Base-by-base conservation (phyloP, 2,888 invertebrate genomes). In the Hypolimnas misippus region DNA sequence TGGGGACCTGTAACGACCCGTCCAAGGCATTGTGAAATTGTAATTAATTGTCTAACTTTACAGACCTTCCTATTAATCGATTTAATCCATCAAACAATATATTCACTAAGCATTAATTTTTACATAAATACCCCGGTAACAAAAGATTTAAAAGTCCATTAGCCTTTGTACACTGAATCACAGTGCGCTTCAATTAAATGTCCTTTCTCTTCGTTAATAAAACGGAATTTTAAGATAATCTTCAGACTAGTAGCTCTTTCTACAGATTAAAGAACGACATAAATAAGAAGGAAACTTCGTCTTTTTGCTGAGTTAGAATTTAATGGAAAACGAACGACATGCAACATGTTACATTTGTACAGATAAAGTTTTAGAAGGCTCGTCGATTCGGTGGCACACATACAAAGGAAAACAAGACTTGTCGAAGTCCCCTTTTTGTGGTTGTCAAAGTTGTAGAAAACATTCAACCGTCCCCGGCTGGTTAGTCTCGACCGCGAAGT, bases 351-450 rank as follows among this genome's bases (percentile, higher is more conserved):
- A 62, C 46, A 44, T 38, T 40, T 38, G 57, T 62, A 62, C 75
- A 70, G 77, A 67, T 62, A 62, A 84, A 86, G 79, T 85, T 86
- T 78, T 70, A 70, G 75, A 77, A 78, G 76, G 76, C 77, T 76
- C 76, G 78, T 78, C 81, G 76, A 78, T 73, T 68, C 72, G 72
- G 72, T 72, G 67, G 75, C 76, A 74, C 79, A 78, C 81, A 78
- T 78, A 80, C 82, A 79, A 82, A 83, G 81, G 82, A 82, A 86
- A 83, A 79, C 79, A 80, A 79, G 81, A 81, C 80, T 81, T 76
- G 76, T 53, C 75, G 31, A 51, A 54, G 31, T 50, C 42, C 50
- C 55, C 40, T 55, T 62, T 62, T 65, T 62, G 62, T 46, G 62
- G 44, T 8, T 38, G 42, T 51, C 55, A 46, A 65, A 65, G 38